Base-by-base conservation (phyloP, 2,888 invertebrate species). In the Patella caerulea region DNA sequence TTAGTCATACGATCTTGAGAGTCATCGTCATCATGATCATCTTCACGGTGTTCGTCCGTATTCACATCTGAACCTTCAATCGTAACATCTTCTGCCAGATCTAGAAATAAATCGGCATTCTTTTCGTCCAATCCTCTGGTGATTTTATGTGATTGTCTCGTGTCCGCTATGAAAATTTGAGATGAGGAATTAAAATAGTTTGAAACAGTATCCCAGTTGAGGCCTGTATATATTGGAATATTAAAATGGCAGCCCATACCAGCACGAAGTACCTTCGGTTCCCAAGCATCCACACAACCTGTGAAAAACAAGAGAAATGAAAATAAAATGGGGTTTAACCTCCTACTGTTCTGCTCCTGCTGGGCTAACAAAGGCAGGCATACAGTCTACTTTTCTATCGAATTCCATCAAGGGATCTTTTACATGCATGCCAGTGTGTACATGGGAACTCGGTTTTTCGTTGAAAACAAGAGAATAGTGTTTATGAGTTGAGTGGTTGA, bases 241-340 rank as follows among this genome's bases (percentile, higher is more conserved):
- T 94, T 94, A 89, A 97, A 98, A 90, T 98, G 97, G 4, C 96
- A 95, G 1, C 98, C 98, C 81, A 95, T 94, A 7, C 95, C 96
- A 84, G 95, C 94, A 85, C 97, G 93, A 54, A 98, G 91, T 0
- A 97, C 96, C 93, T 98, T 98, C 0, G 95, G 93, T 81, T 97
- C 96, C 98, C 98, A 98, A 0, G 96, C 93, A 92, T 97, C 96
- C 1, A 95, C 96, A 92, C 97, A 97, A 74, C 96, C 96, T 89
- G 81, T 15, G 78, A 75, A 45, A 73, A 14, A 56, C 70, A 74
- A 56, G 5, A 34, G 24, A 59, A 56, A 24, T 24, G 24, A 24
- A 24, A 24, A 24, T 24, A 24, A 24, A 24, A 24, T 24, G 1
- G 24, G 24, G 24, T 24, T 24, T 24, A 1, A 24, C 24, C 1